These are phyloP conservation scores for Trochalopteron elliotii DNA, from an alignment of 2,113 vertebrate species.

Conservation along the genomic window DNA sequence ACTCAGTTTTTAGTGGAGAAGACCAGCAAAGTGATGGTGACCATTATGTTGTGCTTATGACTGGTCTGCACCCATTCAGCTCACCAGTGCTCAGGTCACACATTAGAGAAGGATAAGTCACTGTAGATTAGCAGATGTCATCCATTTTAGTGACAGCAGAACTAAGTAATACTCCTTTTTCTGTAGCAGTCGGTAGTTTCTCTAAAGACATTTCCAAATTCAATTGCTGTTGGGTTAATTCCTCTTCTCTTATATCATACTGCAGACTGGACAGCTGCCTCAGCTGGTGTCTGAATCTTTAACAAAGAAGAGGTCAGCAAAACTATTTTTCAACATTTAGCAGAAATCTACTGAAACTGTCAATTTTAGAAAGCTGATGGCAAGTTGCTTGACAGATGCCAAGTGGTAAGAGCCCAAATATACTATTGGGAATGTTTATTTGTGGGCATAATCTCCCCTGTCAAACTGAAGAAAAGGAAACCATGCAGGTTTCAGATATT, in stretches of 20 bases:
- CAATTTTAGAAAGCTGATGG: conserved; percentile 65
- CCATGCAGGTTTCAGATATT: conserved; percentile 6
- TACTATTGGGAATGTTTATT: conserved; percentile 69
- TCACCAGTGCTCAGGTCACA: conserved; percentile 11
- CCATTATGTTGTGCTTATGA: neutral
- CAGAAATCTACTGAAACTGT: conserved; percentile 63
- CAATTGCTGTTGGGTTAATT: conserved; percentile 61
- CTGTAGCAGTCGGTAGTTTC: conserved; percentile 33
- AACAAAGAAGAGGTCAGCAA: conserved; percentile 48
- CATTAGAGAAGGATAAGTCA: conserved; percentile 26
- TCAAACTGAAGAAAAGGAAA: conserved; percentile 54
- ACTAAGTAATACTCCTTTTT: conserved; percentile 48
- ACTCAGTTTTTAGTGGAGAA: neutral
- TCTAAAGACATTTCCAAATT: conserved; percentile 66
- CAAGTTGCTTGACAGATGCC: conserved; percentile 68
- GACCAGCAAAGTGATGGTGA: neutral
- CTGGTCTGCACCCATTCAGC: neutral
- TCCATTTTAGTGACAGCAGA: conserved; percentile 51
- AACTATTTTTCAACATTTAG: conserved; percentile 66
- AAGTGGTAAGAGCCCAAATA: conserved; percentile 61
- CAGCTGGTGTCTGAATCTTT: conserved; percentile 55
- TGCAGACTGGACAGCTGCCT: conserved; percentile 55
- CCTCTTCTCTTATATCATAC: conserved; percentile 43
- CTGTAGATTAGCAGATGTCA: conserved; percentile 12
- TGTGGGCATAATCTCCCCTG: conserved; percentile 49